Evolutionary conservation across 1,140 invertebrate genomes (phyloP).

Genomic region (Neomicropteryx cornuta): DNA sequence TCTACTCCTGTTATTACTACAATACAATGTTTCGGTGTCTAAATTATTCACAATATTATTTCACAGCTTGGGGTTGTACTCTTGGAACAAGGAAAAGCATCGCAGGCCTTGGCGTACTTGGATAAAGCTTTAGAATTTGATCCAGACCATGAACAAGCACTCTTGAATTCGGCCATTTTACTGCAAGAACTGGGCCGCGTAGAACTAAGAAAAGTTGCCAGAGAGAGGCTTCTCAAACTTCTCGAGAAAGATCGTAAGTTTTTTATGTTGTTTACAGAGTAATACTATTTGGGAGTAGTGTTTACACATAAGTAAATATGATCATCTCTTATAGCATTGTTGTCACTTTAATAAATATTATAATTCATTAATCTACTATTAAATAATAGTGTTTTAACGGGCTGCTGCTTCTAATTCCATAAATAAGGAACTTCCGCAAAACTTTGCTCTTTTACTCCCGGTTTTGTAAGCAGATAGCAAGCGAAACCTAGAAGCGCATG

Average conservation of each 20-base stretch:
- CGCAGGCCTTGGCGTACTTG: constrained; percentile 82
- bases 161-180: constrained; percentile 91
- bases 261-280: not conserved
- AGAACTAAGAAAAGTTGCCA: constrained; percentile 64
- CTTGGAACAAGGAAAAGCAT: constrained; percentile 82
- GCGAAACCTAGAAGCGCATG: too few species aligned
- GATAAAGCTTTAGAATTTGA: constrained; percentile 88
- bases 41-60: constrained; percentile 9
- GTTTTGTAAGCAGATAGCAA: too few species aligned
- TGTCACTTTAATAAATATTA: too few species aligned
- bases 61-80: constrained; percentile 85
- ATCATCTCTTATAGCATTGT: not conserved
- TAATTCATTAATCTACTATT: too few species aligned
- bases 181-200: constrained; percentile 78
- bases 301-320: constrained; percentile 2
- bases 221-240: constrained; percentile 70
- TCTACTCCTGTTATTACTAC: too few species aligned
- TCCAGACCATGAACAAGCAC: constrained; percentile 88
- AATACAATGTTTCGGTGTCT: too few species aligned
- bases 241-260: constrained; percentile 55
- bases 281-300: too few species aligned
- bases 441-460: too few species aligned
- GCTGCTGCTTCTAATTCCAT: too few species aligned
- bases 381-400: too few species aligned
- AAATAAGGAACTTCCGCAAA: too few species aligned